Evolutionary conservation across 2,113 vertebrate genomes (phyloP).

Genomic region (Xiphias gladius): DNA sequence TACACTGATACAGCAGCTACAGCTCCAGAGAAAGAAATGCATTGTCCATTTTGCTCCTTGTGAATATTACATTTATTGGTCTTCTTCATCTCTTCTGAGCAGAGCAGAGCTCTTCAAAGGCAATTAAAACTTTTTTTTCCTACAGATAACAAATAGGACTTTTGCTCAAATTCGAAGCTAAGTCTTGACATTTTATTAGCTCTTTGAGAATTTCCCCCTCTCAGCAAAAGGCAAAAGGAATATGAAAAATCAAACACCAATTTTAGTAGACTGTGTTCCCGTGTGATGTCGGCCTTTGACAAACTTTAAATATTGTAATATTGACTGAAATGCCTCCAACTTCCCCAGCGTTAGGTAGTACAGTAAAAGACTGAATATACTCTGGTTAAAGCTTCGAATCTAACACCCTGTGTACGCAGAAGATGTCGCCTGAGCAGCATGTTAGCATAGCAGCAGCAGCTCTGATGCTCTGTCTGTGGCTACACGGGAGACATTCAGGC

Average conservation of each 20-base stretch:
- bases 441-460: too few species aligned
- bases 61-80: conserved; percentile 15
- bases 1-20: not conserved
- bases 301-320: conserved; percentile 40
- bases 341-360: conserved; percentile 1
- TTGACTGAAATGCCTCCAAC: conserved; percentile 21
- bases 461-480: too few species aligned
- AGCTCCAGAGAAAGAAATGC: not conserved
- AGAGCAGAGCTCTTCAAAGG: conserved; percentile 8
- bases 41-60: conserved; percentile 10
- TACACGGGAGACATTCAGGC: not conserved
- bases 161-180: conserved; percentile 43
- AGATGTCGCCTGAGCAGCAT: too few species aligned
- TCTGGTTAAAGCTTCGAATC: conserved; percentile 3
- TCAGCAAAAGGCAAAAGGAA: conserved; percentile 4
- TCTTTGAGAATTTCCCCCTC: conserved; percentile 3
- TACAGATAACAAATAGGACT: conserved; percentile 15
- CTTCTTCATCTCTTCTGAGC: conserved; percentile 1
- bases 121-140: not conserved
- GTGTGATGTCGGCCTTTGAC: conserved; percentile 31
- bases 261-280: conserved; percentile 33
- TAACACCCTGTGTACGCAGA: not conserved
- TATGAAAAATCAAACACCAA: conserved; percentile 39
- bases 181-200: conserved; percentile 21
- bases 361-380: not conserved